Evolutionary conservation across 2,888 invertebrate genomes (phyloP), one percentile per base, ranked within the genome.

Genomic region (Malthinus seriepunctatus): DNA sequence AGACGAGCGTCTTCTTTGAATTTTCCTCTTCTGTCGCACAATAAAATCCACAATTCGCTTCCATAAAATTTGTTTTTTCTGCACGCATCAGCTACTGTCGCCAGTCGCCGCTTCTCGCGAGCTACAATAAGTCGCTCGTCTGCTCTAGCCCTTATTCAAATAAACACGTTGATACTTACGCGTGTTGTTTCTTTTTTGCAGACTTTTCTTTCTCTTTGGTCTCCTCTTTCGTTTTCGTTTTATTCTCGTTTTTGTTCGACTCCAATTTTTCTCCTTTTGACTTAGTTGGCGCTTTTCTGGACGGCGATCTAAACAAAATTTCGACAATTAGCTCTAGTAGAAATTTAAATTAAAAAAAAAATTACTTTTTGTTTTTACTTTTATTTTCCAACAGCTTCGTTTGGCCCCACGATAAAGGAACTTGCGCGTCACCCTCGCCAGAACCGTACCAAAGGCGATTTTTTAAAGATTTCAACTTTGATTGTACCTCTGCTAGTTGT

Each of bases 361-460:
- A 42, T 8, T 23, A 45, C 32, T 34, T 42, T 32, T 11, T 11
- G 9, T 23, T 33, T 32, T 44, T 35, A 48, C 47, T 23, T 62
- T 45, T 8, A 53, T 46, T 55, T 31, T 56, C 54, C 3, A 54
- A 60, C 39, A 67, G 53, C 49, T 57, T 62, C 9, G 59, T 60
- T 5, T 62, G 50, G 7, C 86, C 87, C 89, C 89, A 90, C 1
- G 88, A 87, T 14, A 90, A 67, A 0, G 89, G 88, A 46, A 77
- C 71, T 46, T 69, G 73, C 1, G 66, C 54, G 45, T 78, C 75
- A 9, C 69, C 78, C 69, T 80, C 83, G 7, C 72, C 74, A 32
- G 72, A 67, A 4, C 90, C 90, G 2, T 86, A 87, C 91, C 91
- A 91, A 45, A 91, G 82, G 77, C 88, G 88, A 73, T 86, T 88